phyloP scores from a whole-genome alignment of 1,140 invertebrate genomes.

The Adelges cooleyi region DNA sequence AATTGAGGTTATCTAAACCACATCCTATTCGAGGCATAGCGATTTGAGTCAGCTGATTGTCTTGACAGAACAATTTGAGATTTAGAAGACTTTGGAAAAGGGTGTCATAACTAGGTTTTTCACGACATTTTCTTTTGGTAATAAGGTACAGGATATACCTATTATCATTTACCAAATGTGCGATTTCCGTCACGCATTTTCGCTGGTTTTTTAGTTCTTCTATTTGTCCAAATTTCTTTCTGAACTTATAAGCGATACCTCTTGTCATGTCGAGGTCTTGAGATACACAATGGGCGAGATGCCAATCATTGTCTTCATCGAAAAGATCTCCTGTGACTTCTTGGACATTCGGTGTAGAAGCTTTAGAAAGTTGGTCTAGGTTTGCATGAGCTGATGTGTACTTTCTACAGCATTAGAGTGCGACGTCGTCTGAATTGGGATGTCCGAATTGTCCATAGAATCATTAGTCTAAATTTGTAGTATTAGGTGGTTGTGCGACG shows the following conservation, averaged over 20 bases:
- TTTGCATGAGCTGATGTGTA: too few relatives aligned
- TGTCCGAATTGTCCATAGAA: too few relatives aligned
- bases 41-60: not conserved
- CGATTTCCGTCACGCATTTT: not conserved
- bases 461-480: too few relatives aligned
- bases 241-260: not conserved
- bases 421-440: too few relatives aligned
- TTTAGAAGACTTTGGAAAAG: not conserved
- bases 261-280: not conserved
- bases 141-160: not conserved
- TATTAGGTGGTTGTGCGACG: too few relatives aligned
- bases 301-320: not conserved
- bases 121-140: not conserved
- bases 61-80: not conserved
- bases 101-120: not conserved
- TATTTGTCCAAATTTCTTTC: conserved; percentile 15
- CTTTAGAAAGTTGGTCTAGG: too few relatives aligned
- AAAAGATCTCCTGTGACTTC: conserved; percentile 12
- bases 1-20: not conserved
- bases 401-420: too few relatives aligned
- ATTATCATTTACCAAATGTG: not conserved
- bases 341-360: too few relatives aligned
- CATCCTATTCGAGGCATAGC: not conserved
- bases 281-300: not conserved
- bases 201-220: not conserved